Base-by-base conservation (phyloP, 2,888 invertebrate species). In the Agonopterix alstromeriana region DNA sequence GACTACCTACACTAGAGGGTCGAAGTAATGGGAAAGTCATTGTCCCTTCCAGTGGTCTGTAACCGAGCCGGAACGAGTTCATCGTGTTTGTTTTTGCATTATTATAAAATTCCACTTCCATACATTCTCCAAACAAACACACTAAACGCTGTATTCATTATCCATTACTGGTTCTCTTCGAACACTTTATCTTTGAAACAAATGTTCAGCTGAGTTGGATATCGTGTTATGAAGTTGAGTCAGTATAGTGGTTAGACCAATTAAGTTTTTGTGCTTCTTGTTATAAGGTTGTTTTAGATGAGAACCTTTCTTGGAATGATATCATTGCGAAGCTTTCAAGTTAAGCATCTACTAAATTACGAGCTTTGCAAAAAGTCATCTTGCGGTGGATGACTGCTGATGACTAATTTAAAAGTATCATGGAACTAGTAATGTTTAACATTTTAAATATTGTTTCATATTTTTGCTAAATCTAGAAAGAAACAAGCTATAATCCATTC, bases 51-150 rank as follows among this genome's bases (percentile, higher is more conserved):
- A 77, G 66, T 76, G 72, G 75, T 62, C 75, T 77, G 77, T 73
- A 73, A 73, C 77, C 67, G 64, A 53, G 61, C 62, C 65, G 63
- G 68, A 73, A 73, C 79, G 62, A 69, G 69, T 71, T 67, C 69
- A 76, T 78, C 83, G 60, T 75, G 82, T 82, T 82, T 74, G 74
- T 82, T 82, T 84, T 85, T 82, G 76, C 80, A 76, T 71, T 77
- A 78, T 82, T 84, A 83, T 79, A 80, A 82, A 80, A 81, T 82
- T 78, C 78, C 77, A 67, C 65, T 63, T 51, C 61, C 53, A 60
- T 49, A 9, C 38, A n/a, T n/a, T 9, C 38, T 38, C 9, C 38
- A 38, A 9, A 9, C 38, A 38, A 38, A 2, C 36, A n/a, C 44
- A 42, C 48, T 51, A 41, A 45, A 38, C 41, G 46, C 43, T 36